Percentiles rank a stretch among this genome's conserved stretches.
Evolutionary conservation across 2,113 vertebrate species (phyloP).

Genomic region (Fregetta grallaria): DNA sequence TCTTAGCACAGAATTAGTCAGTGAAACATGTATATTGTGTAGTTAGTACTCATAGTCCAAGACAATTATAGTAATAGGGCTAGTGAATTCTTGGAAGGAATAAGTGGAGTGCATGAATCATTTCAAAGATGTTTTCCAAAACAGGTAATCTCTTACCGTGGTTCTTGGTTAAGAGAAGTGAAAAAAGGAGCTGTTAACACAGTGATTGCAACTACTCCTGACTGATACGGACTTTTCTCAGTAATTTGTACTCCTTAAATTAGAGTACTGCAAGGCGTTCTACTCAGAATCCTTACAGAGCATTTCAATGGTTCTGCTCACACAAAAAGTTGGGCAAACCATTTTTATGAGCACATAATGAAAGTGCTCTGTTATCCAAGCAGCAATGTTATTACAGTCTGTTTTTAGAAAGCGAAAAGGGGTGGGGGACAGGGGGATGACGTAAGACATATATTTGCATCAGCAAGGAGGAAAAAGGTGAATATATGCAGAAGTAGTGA

Average conservation of each 20-base stretch:
- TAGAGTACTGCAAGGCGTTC: not conserved
- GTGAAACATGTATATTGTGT: not conserved
- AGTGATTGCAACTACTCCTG: not conserved
- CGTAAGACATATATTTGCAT: not conserved
- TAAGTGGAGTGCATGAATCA: not conserved
- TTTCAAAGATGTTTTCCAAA: not conserved
- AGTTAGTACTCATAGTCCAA: not conserved
- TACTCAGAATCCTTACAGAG: not conserved
- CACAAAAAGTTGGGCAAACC: not conserved
- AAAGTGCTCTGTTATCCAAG: not conserved
- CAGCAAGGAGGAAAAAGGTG: not conserved
- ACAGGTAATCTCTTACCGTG: not conserved
- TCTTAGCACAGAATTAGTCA: not conserved
- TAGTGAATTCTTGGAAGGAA: not conserved
- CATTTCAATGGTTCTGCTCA: not conserved
- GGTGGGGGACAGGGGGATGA: accelerated
- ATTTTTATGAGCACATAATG: not conserved
- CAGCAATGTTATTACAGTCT: not conserved
- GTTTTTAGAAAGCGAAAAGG: not conserved
- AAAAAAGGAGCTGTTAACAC: not conserved
- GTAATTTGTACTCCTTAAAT: not conserved
- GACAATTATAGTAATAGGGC: not conserved
- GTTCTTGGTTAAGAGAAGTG: not conserved
- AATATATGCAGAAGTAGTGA: not conserved
- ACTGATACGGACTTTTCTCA: not conserved